phyloP scores from a whole-genome alignment of 2,888 invertebrate species.

The Adelphocoris suturalis region DNA sequence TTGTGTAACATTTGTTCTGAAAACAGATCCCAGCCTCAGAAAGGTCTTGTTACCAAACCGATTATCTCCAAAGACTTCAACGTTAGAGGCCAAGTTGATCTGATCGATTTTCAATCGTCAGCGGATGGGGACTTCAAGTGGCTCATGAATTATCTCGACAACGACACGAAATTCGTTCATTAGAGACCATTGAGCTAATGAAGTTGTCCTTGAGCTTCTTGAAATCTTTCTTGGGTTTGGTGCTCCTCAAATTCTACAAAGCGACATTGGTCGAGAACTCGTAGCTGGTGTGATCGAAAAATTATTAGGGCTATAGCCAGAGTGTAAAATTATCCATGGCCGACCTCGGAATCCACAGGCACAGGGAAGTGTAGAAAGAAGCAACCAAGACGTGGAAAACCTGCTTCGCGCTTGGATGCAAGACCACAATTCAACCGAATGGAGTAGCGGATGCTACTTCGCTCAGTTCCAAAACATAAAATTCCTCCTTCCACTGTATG shows the following conservation, averaged over 20 bases:
- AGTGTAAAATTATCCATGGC: slow-evolving; percentile 78
- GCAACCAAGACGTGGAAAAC: slow-evolving; percentile 78
- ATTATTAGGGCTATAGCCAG: slow-evolving; percentile 76
- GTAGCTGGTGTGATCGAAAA: slow-evolving; percentile 75
- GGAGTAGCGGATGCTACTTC: slow-evolving; percentile 78
- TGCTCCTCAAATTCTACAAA: slow-evolving; percentile 74
- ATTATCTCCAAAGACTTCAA: slow-evolving; percentile 77
- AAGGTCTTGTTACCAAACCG: too few relatives aligned
- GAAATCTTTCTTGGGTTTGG: slow-evolving; percentile 74
- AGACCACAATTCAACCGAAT: slow-evolving; percentile 77
- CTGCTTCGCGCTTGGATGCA: slow-evolving; percentile 78
- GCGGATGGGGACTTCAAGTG: slow-evolving; percentile 77
- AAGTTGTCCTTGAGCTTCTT: slow-evolving; percentile 76
- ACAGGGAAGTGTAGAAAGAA: slow-evolving; percentile 26
- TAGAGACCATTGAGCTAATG: slow-evolving; percentile 77
- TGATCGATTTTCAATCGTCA: slow-evolving; percentile 77
- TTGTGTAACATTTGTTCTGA: too few relatives aligned
- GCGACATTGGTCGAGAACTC: slow-evolving; percentile 76
- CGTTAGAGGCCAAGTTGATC: slow-evolving; percentile 77
- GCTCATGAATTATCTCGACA: slow-evolving; percentile 77
- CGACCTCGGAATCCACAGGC: slow-evolving; percentile 75
- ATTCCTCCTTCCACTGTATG: too few relatives aligned
- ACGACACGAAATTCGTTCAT: slow-evolving; percentile 77
- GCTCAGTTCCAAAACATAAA: slow-evolving; percentile 78
- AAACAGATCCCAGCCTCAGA: too few relatives aligned